Evolutionary conservation across 2,888 invertebrate species (phyloP).

Genomic region (Sepioteuthis lessoniana): DNA sequence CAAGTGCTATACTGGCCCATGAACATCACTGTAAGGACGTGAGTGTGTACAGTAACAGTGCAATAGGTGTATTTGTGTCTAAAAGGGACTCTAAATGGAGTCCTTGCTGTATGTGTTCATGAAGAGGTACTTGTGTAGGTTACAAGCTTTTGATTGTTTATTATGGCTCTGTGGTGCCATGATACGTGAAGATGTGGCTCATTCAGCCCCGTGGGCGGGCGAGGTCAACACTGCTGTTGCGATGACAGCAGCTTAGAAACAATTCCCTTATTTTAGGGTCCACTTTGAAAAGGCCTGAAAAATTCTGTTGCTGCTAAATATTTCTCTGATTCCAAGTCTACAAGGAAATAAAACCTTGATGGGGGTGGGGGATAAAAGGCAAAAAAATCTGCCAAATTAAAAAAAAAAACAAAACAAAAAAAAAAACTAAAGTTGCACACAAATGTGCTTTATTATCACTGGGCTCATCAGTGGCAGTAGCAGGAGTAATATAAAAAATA

Average conservation of each 20-base stretch:
- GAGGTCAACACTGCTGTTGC: slow-evolving; percentile 23
- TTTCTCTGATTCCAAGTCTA: background rate
- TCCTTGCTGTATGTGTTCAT: slow-evolving; percentile 33
- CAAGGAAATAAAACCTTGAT: background rate
- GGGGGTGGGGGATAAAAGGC: background rate
- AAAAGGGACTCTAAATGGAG: background rate
- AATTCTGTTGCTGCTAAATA: slow-evolving; percentile 13
- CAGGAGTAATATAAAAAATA: background rate
- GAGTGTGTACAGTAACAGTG: background rate
- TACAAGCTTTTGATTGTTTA: background rate
- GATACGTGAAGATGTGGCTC: background rate
- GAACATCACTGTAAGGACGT: background rate
- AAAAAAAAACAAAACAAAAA: background rate
- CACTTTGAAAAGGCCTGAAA: slow-evolving; percentile 33
- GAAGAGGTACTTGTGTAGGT: slow-evolving; percentile 16
- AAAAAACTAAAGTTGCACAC: background rate
- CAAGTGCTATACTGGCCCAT: slow-evolving; percentile 8
- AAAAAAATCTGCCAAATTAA: background rate
- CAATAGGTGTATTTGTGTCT: slow-evolving; percentile 12
- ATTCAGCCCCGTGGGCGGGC: slow-evolving; percentile 33
- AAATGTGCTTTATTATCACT: background rate
- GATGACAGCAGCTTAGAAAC: background rate
- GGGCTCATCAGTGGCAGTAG: slow-evolving; percentile 9
- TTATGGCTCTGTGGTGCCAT: background rate
- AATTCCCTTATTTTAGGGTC: slow-evolving; percentile 33